A percentile compares a stretch with the other conserved stretches of the same genome.
Evolutionary conservation across 2,888 invertebrate genomes (phyloP).

Genomic region (Hofmannophila pseudospretella): DNA sequence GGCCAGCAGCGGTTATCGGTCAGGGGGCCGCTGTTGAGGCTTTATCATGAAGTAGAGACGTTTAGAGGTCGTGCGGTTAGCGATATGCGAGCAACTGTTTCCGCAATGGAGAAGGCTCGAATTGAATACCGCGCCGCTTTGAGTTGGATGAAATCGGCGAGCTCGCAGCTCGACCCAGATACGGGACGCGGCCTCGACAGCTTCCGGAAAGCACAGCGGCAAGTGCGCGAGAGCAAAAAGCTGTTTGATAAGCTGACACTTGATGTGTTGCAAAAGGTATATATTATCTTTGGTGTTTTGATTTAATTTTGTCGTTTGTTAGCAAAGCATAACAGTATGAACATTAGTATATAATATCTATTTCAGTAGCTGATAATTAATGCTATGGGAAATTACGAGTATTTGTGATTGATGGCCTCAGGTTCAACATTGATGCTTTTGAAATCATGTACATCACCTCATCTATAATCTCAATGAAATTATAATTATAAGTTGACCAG

Average conservation of each 20-base stretch:
- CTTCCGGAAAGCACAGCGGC: constrained; percentile 93
- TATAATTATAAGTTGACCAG: no score
- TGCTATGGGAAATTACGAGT: no score
- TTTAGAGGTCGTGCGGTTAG: constrained; percentile 95
- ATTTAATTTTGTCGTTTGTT: no score
- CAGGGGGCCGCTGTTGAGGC: constrained; percentile 88
- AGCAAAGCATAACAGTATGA: no score
- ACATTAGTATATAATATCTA: no score
- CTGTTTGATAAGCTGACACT: constrained; percentile 95
- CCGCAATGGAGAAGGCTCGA: constrained; percentile 95
- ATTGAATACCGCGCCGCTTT: constrained; percentile 96
- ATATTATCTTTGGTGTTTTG: not conserved
- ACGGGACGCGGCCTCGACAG: constrained; percentile 96
- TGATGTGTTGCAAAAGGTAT: constrained; percentile 95
- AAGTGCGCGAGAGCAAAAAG: constrained; percentile 88
- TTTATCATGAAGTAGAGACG: constrained; percentile 98
- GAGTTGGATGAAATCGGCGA: constrained; percentile 99
- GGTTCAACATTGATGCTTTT: no score
- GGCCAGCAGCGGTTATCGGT: constrained; percentile 95
- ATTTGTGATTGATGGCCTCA: no score
- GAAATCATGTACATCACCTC: no score
- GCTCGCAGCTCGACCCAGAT: constrained; percentile 97
- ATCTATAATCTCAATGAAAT: no score
- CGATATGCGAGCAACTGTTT: constrained; percentile 93
- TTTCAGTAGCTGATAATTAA: no score